These are phyloP conservation scores for Archips crataeganus DNA, from an alignment of 2,888 invertebrate species.

Conservation along the genomic window DNA sequence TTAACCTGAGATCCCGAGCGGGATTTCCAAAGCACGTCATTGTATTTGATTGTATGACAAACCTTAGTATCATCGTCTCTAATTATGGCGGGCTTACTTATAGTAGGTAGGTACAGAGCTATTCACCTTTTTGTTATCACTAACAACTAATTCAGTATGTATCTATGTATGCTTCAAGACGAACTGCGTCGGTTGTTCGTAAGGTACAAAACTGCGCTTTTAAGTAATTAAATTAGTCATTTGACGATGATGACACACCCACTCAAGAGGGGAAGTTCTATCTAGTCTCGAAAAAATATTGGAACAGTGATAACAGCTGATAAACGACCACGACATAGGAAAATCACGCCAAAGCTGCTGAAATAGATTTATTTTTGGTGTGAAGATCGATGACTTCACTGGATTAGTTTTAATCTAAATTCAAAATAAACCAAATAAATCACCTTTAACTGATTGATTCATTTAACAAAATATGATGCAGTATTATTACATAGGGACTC, in stretches of 20 bases:
- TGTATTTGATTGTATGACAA: neutral
- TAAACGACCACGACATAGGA: constrained; percentile 32
- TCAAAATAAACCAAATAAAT: neutral
- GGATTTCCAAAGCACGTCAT: neutral
- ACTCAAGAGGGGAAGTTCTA: constrained; percentile 30
- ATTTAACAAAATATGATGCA: neutral
- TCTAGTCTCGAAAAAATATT: constrained; percentile 32
- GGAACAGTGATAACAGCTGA: constrained; percentile 31
- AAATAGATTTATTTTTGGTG: constrained; percentile 4
- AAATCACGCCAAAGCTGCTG: constrained; percentile 28
- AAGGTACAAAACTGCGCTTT: neutral
- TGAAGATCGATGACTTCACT: constrained; percentile 4
- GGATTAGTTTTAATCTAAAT: constrained; percentile 55
- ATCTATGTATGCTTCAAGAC: too few relatives aligned
- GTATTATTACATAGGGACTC: too few relatives aligned
- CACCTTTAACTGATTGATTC: neutral
- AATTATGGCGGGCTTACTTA: neutral
- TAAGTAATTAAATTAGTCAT: constrained; percentile 31
- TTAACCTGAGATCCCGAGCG: neutral
- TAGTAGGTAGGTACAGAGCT: neutral
- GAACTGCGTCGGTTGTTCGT: neutral
- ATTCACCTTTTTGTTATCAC: too few relatives aligned
- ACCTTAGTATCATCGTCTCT: neutral
- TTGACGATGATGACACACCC: constrained; percentile 33
- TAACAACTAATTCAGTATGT: too few relatives aligned